These are phyloP conservation scores for Astur gentilis DNA, from an alignment of 2,113 vertebrate genomes.

Conservation along the genomic window DNA sequence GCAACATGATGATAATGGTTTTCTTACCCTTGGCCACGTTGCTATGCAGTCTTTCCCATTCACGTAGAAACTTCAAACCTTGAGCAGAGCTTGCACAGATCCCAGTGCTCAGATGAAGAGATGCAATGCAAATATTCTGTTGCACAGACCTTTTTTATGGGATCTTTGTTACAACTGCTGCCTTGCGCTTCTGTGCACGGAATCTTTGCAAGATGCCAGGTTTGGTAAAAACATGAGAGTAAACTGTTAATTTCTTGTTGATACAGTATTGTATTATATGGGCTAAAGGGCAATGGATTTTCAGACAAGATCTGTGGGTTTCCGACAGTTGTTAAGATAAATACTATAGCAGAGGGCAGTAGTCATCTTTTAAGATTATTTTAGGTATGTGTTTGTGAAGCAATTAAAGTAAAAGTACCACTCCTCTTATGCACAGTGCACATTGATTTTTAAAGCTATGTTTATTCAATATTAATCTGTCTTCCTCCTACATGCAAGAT, in stretches of 20 bases:
- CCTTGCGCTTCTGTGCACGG: neutral
- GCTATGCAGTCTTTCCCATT: neutral
- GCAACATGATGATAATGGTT: neutral
- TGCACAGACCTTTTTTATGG: accelerated
- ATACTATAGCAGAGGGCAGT: neutral
- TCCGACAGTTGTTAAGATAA: neutral
- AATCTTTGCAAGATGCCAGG: neutral
- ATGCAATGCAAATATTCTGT: neutral
- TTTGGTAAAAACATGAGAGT: neutral
- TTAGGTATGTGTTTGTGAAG: neutral
- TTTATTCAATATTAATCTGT: neutral
- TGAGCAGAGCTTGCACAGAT: neutral
- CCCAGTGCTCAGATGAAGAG: neutral
- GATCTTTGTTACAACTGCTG: neutral
- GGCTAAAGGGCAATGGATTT: neutral
- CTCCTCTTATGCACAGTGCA: neutral
- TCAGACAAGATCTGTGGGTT: neutral
- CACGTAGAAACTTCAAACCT: accelerated
- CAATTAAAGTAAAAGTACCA: neutral
- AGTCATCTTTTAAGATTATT: neutral
- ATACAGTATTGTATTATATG: neutral
- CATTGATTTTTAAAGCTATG: neutral
- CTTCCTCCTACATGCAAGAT: neutral
- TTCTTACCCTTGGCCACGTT: accelerated
- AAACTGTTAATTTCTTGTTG: neutral